Conservation (phyloP, 2,797 vertebrate genomes). For the Carapus acus region DNA sequence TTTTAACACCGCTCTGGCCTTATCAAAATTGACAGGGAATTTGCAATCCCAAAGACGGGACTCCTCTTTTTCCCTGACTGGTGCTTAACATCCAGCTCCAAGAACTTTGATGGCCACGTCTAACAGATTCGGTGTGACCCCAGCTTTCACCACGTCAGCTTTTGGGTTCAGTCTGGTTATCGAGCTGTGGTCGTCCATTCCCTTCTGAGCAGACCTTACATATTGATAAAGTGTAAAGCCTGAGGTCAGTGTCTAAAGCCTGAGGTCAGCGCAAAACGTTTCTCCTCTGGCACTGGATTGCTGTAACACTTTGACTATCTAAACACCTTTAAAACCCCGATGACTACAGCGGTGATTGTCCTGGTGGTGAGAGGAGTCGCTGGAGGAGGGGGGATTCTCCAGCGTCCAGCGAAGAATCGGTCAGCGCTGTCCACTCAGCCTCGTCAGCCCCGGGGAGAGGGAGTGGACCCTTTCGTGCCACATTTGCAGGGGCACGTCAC, state of each 20-base stretch:
- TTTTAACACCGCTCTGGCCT: constrained; percentile 19
- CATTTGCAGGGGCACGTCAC: constrained; percentile 67
- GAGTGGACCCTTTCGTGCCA: constrained; percentile 69
- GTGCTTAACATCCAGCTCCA: not conserved
- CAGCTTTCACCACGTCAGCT: too few species aligned
- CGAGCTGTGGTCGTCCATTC: too few species aligned
- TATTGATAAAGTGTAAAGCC: too few species aligned
- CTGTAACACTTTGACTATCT: constrained; percentile 1
- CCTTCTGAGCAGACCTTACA: too few species aligned
- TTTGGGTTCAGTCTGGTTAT: too few species aligned
- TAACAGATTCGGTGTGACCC: too few species aligned
- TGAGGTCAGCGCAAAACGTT: constrained; percentile 16
- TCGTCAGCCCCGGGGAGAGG: constrained; percentile 46
- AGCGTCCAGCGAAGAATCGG: constrained; percentile 19
- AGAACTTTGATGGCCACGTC: too few species aligned
- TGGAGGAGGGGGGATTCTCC: constrained; percentile 2
- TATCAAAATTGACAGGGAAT: constrained; percentile 30
- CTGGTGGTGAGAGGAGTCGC: not conserved
- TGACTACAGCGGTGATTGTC: not conserved
- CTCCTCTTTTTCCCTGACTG: not conserved
- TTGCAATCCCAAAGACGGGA: constrained; percentile 8
- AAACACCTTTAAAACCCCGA: not conserved
- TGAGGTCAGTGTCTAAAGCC: too few species aligned
- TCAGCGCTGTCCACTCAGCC: constrained; percentile 20
- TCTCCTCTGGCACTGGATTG: not conserved